Evolutionary conservation across 2,797 vertebrate species (phyloP).

Genomic region (Micropoecilia bifurca): DNA sequence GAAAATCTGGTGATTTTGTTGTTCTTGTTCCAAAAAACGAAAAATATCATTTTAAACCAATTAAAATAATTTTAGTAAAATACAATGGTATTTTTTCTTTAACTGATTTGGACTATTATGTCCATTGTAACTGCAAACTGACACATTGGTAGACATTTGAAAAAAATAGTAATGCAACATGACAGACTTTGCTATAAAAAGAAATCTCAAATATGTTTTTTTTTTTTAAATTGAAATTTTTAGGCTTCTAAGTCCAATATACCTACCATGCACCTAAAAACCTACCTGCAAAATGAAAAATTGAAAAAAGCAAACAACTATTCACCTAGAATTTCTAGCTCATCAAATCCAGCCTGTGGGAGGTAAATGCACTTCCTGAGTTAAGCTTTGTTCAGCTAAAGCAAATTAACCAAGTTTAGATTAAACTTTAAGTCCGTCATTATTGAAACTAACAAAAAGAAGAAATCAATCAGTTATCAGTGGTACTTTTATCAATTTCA

Average conservation of each 20-base stretch:
- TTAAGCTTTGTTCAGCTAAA: neutral
- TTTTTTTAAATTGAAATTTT: neutral
- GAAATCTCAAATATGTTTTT: neutral
- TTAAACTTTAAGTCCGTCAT: neutral
- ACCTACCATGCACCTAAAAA: neutral
- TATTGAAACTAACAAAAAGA: neutral
- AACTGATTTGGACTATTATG: too few relatives aligned
- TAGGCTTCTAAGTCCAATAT: neutral
- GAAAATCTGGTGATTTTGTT: neutral
- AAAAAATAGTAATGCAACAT: neutral
- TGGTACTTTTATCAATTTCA: neutral
- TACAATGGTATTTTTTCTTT: too few relatives aligned
- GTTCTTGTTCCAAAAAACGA: neutral
- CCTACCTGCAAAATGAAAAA: neutral
- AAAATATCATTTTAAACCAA: neutral
- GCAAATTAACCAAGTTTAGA: neutral
- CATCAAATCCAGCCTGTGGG: neutral
- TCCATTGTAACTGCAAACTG: neutral
- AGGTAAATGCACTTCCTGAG: neutral
- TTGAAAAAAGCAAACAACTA: neutral
- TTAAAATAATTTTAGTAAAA: neutral
- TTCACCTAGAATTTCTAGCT: neutral
- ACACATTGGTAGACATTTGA: neutral
- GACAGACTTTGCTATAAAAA: neutral
- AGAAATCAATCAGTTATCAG: neutral